Evolutionary conservation across 2,797 vertebrate genomes (phyloP).

Genomic region (Varecia variegata): DNA sequence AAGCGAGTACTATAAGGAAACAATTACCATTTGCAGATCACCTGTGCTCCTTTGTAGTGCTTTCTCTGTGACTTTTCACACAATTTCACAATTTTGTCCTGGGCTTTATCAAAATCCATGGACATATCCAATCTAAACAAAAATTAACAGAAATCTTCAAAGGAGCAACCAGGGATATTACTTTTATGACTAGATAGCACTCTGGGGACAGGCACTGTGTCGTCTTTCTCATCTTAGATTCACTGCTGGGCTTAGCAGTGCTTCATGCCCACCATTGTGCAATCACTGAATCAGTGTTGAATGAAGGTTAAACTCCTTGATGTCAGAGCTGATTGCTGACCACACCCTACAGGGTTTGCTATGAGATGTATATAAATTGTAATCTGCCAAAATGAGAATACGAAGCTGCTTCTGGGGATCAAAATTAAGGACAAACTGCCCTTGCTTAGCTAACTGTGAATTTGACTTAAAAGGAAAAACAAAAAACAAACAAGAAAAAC

Average conservation of each 20-base stretch:
- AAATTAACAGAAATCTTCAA: slow-evolving; percentile 25
- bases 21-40: background rate
- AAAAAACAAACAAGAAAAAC: background rate
- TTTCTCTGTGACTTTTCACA: background rate
- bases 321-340: background rate
- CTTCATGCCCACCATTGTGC: background rate
- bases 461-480: slow-evolving; percentile 10
- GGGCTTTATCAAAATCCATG: background rate
- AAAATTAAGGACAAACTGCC: slow-evolving; percentile 18
- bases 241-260: background rate
- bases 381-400: slow-evolving; percentile 25
- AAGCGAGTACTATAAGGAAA: background rate
- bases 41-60: background rate
- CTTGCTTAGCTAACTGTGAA: slow-evolving; percentile 35
- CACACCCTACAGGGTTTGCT: background rate
- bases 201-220: background rate
- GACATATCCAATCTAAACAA: background rate
- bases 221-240: background rate
- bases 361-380: background rate
- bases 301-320: background rate
- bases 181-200: background rate
- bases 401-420: background rate
- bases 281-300: background rate
- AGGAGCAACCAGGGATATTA: background rate
- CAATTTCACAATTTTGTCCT: background rate